A percentile compares a stretch with the other conserved stretches of the same genome.
phyloP scores from a whole-genome alignment of 2,113 vertebrate genomes.

The Prietella phreatophila region DNA sequence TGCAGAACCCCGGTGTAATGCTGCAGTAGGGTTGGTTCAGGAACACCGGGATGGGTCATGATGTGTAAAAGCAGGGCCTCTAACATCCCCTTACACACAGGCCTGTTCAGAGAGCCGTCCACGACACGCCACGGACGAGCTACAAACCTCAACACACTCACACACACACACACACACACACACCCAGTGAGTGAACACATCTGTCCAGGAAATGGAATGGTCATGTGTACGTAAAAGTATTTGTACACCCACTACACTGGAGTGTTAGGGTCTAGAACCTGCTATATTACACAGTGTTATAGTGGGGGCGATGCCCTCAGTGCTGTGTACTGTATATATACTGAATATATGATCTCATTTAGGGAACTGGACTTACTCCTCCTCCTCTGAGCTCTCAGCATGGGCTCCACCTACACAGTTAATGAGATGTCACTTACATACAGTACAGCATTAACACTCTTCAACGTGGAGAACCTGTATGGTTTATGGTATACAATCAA shows the following conservation, averaged over 20 bases:
- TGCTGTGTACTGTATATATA: too few species aligned
- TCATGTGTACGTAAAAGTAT: not conserved
- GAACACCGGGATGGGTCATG: slow-evolving; percentile 84
- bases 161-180: slow-evolving; percentile 16
- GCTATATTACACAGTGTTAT: too few species aligned
- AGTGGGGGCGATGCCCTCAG: too few species aligned
- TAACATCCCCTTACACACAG: slow-evolving; percentile 93
- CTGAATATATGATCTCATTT: too few species aligned
- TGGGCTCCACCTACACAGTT: not conserved
- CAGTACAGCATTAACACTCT: not conserved
- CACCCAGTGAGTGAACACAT: not conserved
- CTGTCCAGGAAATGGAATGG: not conserved
- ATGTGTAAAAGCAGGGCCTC: slow-evolving; percentile 86
- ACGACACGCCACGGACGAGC: slow-evolving; percentile 91
- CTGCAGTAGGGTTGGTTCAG: slow-evolving; percentile 72
- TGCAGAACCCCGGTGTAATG: slow-evolving; percentile 86
- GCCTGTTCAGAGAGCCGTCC: slow-evolving; percentile 84
- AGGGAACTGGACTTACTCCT: slow-evolving; percentile 23
- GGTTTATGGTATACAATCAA: not conserved
- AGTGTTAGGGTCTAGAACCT: not conserved
- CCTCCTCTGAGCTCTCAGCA: not conserved
- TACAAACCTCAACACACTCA: slow-evolving; percentile 72
- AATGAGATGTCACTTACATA: not conserved
- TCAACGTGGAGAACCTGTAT: not conserved
- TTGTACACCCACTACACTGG: not conserved